Conservation (phyloP, 2,797 vertebrate species). For the Paguma larvata region DNA sequence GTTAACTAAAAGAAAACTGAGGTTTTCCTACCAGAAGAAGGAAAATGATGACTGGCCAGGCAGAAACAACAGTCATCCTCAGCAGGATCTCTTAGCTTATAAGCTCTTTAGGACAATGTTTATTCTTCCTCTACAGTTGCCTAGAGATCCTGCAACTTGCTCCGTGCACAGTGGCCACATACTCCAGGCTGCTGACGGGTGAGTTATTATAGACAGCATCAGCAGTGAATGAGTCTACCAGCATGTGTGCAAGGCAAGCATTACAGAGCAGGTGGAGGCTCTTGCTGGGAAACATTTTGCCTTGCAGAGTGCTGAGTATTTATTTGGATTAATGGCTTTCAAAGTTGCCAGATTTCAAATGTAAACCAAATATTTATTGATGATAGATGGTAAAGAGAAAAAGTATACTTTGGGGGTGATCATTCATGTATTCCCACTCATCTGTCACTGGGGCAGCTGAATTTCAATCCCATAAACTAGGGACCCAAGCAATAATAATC, state of each 20-base stretch:
- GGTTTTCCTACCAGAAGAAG: background rate
- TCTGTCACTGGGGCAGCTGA: conserved; percentile 43
- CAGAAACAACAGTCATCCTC: background rate
- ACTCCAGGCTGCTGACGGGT: background rate
- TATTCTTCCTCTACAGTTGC: background rate
- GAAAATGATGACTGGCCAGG: background rate
- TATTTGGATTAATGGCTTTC: conserved; percentile 71
- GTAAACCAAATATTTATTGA: conserved; percentile 77
- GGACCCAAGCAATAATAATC: conserved; percentile 26
- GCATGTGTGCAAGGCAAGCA: background rate
- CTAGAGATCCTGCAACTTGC: background rate
- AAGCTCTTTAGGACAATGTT: background rate
- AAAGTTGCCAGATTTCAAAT: conserved; percentile 64
- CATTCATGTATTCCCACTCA: conserved; percentile 51
- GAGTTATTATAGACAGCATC: background rate
- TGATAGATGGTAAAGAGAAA: conserved; percentile 64
- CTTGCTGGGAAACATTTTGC: background rate
- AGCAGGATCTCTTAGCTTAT: background rate
- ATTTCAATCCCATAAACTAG: conserved; percentile 37
- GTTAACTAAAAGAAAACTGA: background rate
- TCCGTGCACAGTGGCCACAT: background rate
- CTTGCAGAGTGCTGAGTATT: conserved; percentile 54
- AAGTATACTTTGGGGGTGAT: conserved; percentile 63
- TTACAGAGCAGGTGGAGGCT: background rate
- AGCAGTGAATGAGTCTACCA: background rate